Percentiles rank a stretch among this genome's conserved stretches.
phyloP scores from a whole-genome alignment of 53 echinoderm and acorn worm species.

The Holothuria leucospilota region DNA sequence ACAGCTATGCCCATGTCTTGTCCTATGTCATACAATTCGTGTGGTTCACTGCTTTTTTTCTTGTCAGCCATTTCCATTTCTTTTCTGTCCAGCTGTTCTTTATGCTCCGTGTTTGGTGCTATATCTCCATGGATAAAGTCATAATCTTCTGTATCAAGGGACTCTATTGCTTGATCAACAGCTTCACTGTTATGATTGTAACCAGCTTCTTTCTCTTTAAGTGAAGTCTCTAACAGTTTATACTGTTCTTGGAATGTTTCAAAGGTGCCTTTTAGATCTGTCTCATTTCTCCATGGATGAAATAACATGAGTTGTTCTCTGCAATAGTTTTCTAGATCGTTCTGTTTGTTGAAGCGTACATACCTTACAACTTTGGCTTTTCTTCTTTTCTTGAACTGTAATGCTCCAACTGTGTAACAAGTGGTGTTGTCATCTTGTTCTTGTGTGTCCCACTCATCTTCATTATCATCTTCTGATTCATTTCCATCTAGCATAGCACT shows the following conservation, averaged over 20 bases:
- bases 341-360: slow-evolving; percentile 25
- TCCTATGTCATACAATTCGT: not conserved
- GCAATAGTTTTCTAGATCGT: slow-evolving; percentile 26
- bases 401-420: not conserved
- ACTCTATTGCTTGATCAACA: slow-evolving; percentile 20
- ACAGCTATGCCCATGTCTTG: slow-evolving; percentile 50
- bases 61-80: not conserved
- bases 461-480: not conserved
- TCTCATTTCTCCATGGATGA: slow-evolving; percentile 12
- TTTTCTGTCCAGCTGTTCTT: slow-evolving; percentile 24
- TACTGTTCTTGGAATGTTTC: slow-evolving; percentile 61
- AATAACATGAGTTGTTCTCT: slow-evolving; percentile 32
- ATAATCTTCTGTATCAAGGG: not conserved
- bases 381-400: not conserved
- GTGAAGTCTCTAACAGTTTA: not conserved
- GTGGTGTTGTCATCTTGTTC: not conserved
- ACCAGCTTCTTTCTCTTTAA: slow-evolving; percentile 29
- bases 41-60: not conserved
- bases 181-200: slow-evolving; percentile 42
- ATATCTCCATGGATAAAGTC: not conserved
- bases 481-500: slow-evolving; percentile 4
- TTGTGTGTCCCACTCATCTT: not conserved
- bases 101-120: slow-evolving; percentile 49
- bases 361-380: slow-evolving; percentile 49
- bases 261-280: slow-evolving; percentile 31